These are phyloP conservation scores for Rhea pennata DNA, from an alignment of 2,113 vertebrate genomes.

Conservation along the genomic window DNA sequence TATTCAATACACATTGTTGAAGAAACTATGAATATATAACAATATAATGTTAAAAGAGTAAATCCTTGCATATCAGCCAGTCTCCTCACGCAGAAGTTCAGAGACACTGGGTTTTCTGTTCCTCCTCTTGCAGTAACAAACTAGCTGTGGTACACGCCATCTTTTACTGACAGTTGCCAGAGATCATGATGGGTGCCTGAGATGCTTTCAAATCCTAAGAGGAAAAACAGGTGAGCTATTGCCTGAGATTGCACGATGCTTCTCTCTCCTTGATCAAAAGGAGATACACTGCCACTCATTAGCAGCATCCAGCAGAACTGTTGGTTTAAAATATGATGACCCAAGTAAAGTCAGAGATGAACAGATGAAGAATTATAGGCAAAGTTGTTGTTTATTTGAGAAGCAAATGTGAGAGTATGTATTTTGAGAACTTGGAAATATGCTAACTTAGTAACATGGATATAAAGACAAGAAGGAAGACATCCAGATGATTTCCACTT, in stretches of 20 bases:
- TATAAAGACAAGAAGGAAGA: background rate
- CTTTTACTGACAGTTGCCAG: background rate
- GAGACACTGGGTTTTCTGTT: background rate
- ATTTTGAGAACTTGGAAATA: background rate
- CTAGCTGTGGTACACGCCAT: background rate
- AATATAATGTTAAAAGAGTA: background rate
- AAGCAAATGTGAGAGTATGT: background rate
- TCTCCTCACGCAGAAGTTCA: background rate
- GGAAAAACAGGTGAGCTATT: too few relatives aligned
- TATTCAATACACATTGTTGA: background rate
- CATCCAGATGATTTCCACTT: background rate
- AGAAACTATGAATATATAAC: background rate
- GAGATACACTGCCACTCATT: fast-evolving
- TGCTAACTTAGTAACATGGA: background rate
- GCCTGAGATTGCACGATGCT: background rate
- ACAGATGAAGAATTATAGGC: background rate
- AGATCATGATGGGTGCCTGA: background rate
- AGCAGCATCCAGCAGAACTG: background rate
- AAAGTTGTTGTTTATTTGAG: background rate
- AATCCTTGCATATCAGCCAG: background rate
- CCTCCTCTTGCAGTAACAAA: background rate
- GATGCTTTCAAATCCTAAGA: background rate
- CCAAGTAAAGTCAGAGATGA: background rate
- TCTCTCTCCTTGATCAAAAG: background rate
- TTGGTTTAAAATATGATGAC: background rate